Evolutionary conservation across 1,140 invertebrate species (phyloP).

Genomic region (Leptinotarsa lineolata): DNA sequence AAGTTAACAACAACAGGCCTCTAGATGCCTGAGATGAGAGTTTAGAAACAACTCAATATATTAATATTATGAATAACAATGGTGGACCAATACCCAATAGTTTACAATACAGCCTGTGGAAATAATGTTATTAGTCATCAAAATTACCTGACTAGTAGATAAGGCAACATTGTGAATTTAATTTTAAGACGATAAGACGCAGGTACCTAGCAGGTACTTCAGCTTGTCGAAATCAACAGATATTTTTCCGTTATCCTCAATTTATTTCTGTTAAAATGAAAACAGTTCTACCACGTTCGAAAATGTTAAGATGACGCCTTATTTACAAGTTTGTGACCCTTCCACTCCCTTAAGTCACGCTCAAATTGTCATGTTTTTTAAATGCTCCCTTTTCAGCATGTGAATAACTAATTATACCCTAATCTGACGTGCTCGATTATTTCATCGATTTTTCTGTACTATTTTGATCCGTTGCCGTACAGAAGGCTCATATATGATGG

Average conservation of each 20-base stretch:
- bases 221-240: neutral
- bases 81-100: no score
- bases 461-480: neutral
- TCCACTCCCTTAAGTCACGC: conserved; percentile 19
- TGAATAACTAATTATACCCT: conserved; percentile 21
- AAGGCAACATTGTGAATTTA: no score
- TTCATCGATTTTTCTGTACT: conserved; percentile 26
- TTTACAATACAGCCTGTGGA: no score
- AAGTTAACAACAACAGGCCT: no score
- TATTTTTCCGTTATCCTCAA: neutral
- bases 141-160: no score
- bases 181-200: no score
- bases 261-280: neutral
- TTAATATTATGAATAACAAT: no score
- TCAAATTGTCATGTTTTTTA: conserved; percentile 25
- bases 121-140: no score
- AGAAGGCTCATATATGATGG: no score
- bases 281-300: neutral
- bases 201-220: no score
- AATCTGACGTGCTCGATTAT: conserved; percentile 22
- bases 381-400: conserved; percentile 9
- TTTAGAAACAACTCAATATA: no score
- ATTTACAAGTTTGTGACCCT: conserved; percentile 16
- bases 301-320: neutral
- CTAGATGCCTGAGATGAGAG: no score